A percentile compares a stretch with the other conserved stretches of the same genome.
Evolutionary conservation across 2,797 vertebrate species (phyloP).

Genomic region (Poeciliopsis turneri): DNA sequence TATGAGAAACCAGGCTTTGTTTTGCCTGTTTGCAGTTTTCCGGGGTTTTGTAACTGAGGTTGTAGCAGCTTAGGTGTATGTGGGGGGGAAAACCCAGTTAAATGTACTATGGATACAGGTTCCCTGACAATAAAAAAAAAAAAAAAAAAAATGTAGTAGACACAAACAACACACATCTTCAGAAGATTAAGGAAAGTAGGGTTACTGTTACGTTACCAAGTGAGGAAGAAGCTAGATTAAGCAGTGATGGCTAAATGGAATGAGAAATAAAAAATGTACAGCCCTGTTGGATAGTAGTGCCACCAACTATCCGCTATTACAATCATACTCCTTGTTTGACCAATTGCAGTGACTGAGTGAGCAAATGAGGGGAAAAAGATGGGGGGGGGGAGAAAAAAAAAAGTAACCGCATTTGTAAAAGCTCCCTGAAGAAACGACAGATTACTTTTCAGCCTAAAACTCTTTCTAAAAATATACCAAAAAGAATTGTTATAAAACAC

Average conservation of each 20-base stretch:
- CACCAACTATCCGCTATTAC: slow-evolving; percentile 61
- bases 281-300: slow-evolving; percentile 66
- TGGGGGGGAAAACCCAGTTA: slow-evolving; percentile 69
- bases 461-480: slow-evolving; percentile 61
- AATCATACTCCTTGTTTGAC: slow-evolving; percentile 63
- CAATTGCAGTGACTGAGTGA: slow-evolving; percentile 54
- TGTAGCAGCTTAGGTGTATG: slow-evolving; percentile 84
- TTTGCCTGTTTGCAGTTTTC: slow-evolving; percentile 81
- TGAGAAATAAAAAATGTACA: slow-evolving; percentile 45
- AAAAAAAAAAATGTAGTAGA: slow-evolving; percentile 61
- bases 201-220: slow-evolving; percentile 48
- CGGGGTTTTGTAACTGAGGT: slow-evolving; percentile 81
- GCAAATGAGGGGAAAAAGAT: slow-evolving; percentile 48
- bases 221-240: slow-evolving; percentile 48
- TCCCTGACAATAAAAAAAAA: slow-evolving; percentile 77
- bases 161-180: slow-evolving; percentile 57
- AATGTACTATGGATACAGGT: slow-evolving; percentile 76
- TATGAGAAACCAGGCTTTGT: slow-evolving; percentile 78
- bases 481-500: slow-evolving; percentile 52
- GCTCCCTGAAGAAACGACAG: slow-evolving; percentile 78
- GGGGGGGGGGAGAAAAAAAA: slow-evolving; percentile 27
- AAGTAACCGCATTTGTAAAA: slow-evolving; percentile 72
- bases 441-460: slow-evolving; percentile 65
- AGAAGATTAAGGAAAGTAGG: slow-evolving; percentile 52
- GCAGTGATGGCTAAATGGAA: slow-evolving; percentile 66